Evolutionary conservation across 1,140 invertebrate species (phyloP).

Genomic region (Campoletis sonorensis): DNA sequence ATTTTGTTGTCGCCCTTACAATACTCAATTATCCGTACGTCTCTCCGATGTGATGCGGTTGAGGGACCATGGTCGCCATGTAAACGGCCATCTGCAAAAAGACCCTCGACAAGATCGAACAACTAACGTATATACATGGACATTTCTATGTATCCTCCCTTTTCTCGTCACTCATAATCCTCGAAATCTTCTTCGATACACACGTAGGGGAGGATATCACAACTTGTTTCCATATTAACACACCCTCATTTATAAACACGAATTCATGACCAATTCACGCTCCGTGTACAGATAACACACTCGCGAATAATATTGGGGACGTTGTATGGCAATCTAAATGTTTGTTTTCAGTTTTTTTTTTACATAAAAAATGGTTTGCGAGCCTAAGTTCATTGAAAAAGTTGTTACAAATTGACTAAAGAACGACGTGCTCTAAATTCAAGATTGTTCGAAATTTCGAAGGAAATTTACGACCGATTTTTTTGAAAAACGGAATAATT

Average conservation of each 20-base stretch:
- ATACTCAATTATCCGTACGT: slow-evolving; percentile 71
- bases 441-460: no score
- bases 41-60: slow-evolving; percentile 26
- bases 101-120: slow-evolving; percentile 40
- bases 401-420: no score
- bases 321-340: no score
- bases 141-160: background rate
- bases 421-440: no score
- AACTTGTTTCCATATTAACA: slow-evolving; percentile 60
- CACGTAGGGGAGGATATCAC: background rate
- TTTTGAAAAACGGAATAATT: no score
- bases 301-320: background rate
- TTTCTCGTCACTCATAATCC: slow-evolving; percentile 48
- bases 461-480: no score
- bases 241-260: slow-evolving; percentile 34
- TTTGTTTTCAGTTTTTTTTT: no score
- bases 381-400: no score
- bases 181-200: background rate
- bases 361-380: no score
- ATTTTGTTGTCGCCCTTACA: slow-evolving; percentile 71
- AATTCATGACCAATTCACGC: slow-evolving; percentile 56
- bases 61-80: slow-evolving; percentile 4
- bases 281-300: background rate
- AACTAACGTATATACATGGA: background rate
- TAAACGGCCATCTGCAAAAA: slow-evolving; percentile 38